Evolutionary conservation across 2,797 vertebrate genomes (phyloP), one percentile per base, ranked within the genome.

Genomic region (Oreonectes daqikongensis): DNA sequence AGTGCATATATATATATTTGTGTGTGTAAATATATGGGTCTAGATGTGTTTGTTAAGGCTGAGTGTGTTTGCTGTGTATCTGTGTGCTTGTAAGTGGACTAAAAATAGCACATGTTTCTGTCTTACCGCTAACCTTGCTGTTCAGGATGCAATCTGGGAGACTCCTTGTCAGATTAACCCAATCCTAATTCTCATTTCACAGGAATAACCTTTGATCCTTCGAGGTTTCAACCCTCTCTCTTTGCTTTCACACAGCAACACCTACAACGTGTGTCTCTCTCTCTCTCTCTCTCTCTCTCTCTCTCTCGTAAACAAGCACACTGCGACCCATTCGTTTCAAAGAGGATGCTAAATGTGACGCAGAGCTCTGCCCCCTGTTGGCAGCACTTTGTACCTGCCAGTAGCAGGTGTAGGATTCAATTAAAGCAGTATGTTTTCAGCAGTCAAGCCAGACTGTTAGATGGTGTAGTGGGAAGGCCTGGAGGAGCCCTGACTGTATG

Each of bases 121-220:
- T 88, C 79, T 88, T 87, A 84, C 88, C 84, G 89, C 91, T 86
- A 88, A 82, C 86, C 85, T 85, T 86, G 83, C 85, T 85, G 81
- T 90, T 77, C 88, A 81, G 81, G 88, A 87, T 84, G 86, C 86
- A 90, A 86, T 89, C 88, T 87, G 81, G 89, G 86, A 88, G 81
- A 46, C 80, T 79, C 72, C 78, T 81, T 75, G 76, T 30, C 83
- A 76, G 88, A 91, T 92, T 93, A 92, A 93, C 90, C 89, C 89
- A 89, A 90, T 89, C 88, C 88, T 90, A 89, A 91, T 92, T 93
- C 91, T 94, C 87, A 92, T 94, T 94, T 93, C 89, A 90, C 92
- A 93, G 92, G 92, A 92, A 91, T 91, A 92, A 92, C 92, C 89
- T 89, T 90, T 90, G 89, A 85, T 86, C 84, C 84, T 89, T 89